A percentile compares a stretch with the other conserved stretches of the same genome.
These are phyloP conservation scores for Morpho deidamia DNA, from an alignment of 2,888 invertebrate species.

Conservation along the genomic window DNA sequence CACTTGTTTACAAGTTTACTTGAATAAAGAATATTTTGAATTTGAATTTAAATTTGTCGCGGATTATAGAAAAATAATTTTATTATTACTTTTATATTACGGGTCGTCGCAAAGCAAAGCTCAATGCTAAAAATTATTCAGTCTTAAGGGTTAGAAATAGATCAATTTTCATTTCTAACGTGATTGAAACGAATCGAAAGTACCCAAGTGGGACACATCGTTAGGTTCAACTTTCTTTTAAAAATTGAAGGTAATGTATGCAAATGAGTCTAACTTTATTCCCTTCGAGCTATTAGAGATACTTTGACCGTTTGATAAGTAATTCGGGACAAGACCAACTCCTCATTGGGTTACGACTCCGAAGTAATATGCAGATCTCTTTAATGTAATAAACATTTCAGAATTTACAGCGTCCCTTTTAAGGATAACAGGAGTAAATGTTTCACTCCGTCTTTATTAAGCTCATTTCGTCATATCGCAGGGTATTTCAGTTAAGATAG, in stretches of 20 bases:
- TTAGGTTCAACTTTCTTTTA: slow-evolving; percentile 42
- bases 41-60: no score
- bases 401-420: slow-evolving; percentile 14
- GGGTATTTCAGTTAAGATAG: slow-evolving; percentile 1
- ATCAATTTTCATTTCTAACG: no score
- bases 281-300: slow-evolving; percentile 54
- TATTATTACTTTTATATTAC: no score
- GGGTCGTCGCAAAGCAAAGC: no score
- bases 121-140: no score
- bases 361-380: slow-evolving; percentile 27
- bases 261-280: slow-evolving; percentile 68
- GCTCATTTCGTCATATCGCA: slow-evolving; percentile 8
- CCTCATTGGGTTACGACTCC: slow-evolving; percentile 39
- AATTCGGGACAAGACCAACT: slow-evolving; percentile 34
- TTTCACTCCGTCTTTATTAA: slow-evolving; percentile 9
- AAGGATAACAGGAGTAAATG: slow-evolving; percentile 12
- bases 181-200: neutral
- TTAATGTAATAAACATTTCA: slow-evolving; percentile 22
- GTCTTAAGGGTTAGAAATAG: no score
- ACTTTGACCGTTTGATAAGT: slow-evolving; percentile 69
- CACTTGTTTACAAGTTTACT: no score
- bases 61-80: no score
- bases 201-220: neutral
- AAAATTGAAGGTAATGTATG: slow-evolving; percentile 64
- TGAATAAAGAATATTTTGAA: no score